Evolutionary conservation across 2,797 vertebrate species (phyloP).

Genomic region (Rhynchotus rufescens): DNA sequence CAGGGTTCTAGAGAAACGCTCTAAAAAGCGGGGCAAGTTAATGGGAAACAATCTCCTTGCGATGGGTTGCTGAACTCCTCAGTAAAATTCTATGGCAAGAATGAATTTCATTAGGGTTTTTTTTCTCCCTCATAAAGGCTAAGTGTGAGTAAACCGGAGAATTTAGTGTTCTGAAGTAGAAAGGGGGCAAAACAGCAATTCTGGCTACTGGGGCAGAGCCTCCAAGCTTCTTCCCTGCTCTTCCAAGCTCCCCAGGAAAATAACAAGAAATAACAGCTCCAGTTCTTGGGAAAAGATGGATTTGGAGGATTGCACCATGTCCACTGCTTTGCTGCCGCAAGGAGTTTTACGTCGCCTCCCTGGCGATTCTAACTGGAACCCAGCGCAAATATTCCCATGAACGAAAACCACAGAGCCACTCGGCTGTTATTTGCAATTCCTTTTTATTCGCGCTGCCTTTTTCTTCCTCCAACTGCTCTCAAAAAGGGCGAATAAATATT

Average conservation of each 20-base stretch:
- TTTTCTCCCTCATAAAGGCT: not conserved
- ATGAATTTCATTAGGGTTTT: not conserved
- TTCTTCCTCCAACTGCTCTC: slow-evolving; percentile 23
- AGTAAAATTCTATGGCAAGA: not conserved
- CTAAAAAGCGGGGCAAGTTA: slow-evolving; percentile 23
- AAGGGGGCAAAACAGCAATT: accelerated
- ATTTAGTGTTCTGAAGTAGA: not conserved
- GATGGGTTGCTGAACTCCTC: not conserved
- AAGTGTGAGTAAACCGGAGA: not conserved
- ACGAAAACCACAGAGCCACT: not conserved
- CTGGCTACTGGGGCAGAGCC: not conserved
- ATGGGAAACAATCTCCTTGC: slow-evolving; percentile 21
- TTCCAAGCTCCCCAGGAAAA: not conserved
- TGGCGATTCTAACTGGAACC: slow-evolving; percentile 18
- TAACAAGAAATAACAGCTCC: not conserved
- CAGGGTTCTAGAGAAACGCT: slow-evolving; percentile 33
- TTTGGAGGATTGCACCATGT: not conserved
- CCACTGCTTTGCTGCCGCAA: not conserved
- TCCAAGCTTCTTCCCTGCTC: not conserved
- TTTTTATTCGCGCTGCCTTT: slow-evolving; percentile 11
- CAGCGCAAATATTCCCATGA: slow-evolving; percentile 27
- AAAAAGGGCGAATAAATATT: slow-evolving; percentile 59
- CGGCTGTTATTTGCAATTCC: slow-evolving; percentile 26
- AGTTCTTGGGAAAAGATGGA: not conserved
- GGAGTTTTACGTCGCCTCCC: slow-evolving; percentile 20